phyloP scores from a whole-genome alignment of 2,888 invertebrate species.

The Drosophila mimetica region DNA sequence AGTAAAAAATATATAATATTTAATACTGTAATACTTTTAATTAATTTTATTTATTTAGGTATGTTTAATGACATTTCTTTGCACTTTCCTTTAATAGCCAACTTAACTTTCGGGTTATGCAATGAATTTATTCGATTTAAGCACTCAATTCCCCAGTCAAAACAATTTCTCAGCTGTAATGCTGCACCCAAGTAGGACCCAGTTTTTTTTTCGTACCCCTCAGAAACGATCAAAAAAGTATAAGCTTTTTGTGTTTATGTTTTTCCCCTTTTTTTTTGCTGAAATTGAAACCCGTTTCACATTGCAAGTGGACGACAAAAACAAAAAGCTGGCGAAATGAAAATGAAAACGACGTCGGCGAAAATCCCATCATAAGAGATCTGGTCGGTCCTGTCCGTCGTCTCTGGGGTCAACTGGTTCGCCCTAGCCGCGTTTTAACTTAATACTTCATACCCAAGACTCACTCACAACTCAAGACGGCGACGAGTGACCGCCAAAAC shows the following conservation, averaged over 20 bases:
- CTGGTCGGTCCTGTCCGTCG: conserved; percentile 18
- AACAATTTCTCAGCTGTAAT: not conserved
- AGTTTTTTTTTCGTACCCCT: not conserved
- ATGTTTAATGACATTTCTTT: not conserved
- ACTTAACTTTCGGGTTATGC: not conserved
- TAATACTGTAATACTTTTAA: no score
- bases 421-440: conserved; percentile 19
- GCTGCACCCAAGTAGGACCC: conserved; percentile 11
- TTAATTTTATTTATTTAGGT: not conserved
- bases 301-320: conserved; percentile 24
- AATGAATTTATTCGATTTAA: not conserved
- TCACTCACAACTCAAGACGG: not conserved
- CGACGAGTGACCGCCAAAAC: conserved; percentile 44
- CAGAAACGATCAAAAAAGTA: conserved; percentile 17
- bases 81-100: not conserved
- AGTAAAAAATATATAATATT: no score
- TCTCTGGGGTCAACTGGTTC: conserved; percentile 47
- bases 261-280: not conserved
- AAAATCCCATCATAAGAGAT: conserved; percentile 35
- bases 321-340: conserved; percentile 28
- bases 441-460: conserved; percentile 21
- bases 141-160: not conserved
- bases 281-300: conserved; percentile 34
- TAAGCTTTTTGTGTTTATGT: conserved; percentile 7
- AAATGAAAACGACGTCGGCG: conserved; percentile 40